Evolutionary conservation across 2,797 vertebrate genomes (phyloP).

Genomic region (Characodon lateralis): DNA sequence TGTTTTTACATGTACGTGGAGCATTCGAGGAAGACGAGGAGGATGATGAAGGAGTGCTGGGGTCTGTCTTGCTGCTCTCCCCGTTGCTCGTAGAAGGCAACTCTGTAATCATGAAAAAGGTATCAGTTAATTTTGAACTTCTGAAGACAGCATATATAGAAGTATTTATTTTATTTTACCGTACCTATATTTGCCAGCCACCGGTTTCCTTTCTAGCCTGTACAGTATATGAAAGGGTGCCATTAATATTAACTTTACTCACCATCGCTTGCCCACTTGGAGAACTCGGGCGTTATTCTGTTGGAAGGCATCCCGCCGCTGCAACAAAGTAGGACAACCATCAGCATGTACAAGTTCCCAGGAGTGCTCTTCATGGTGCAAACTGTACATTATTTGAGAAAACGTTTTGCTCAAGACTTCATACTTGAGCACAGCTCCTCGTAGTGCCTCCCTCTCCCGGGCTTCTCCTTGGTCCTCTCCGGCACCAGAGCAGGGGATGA

Average conservation of each 20-base stretch:
- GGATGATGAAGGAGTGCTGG: conserved; percentile 87
- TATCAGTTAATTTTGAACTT: neutral
- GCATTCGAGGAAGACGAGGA: conserved; percentile 89
- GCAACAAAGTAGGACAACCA: conserved; percentile 44
- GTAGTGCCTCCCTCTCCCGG: conserved; percentile 95
- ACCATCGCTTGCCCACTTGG: conserved; percentile 98
- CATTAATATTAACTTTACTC: conserved; percentile 61
- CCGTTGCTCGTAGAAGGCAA: conserved; percentile 99
- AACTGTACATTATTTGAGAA: neutral
- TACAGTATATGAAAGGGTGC: neutral
- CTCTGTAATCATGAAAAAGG: conserved; percentile 77
- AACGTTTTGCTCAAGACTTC: neutral
- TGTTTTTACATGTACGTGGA: conserved; percentile 88
- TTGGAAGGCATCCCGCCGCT: conserved; percentile 96
- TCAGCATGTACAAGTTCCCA: neutral
- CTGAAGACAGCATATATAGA: neutral
- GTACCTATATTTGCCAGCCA: neutral
- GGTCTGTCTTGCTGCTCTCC: conserved; percentile 94
- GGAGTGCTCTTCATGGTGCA: neutral
- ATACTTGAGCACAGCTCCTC: conserved; percentile 98
- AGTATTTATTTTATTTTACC: neutral
- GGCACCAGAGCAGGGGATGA: conserved; percentile 97
- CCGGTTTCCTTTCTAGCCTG: neutral
- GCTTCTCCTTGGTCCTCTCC: conserved; percentile 98
- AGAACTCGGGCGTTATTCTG: conserved; percentile 97